Base-by-base conservation (phyloP, 2,797 vertebrate genomes). In the Danio albolineatus region DNA sequence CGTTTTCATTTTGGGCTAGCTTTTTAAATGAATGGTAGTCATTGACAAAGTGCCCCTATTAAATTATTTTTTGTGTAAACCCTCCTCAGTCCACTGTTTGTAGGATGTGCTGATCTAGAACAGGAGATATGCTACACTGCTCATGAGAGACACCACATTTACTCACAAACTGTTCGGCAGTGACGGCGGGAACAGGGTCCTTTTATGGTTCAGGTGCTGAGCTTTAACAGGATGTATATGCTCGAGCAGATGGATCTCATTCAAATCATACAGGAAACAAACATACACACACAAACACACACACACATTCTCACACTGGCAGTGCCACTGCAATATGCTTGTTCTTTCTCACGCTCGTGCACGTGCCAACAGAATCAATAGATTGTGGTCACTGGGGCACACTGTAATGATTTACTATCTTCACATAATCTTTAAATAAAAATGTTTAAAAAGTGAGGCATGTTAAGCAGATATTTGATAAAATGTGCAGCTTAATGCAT, bases 71-170 rank as follows among this genome's bases (percentile, higher is more conserved):
- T 76, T 28, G 49, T 38, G 6, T n/a, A 53, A n/a, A 21, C 19
- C 41, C 19, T 36, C 6, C 39, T 48, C 16, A 48, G 43, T 43
- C 39, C 39, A 61, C 44, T 43, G 39, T 56, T 66, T 44, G 39
- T 60, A 59, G 46, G 74, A 88, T 88, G 85, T 88, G 87, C 82
- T 76, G 69, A 82, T 62, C 78, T 72, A 82, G 67, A 66, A 75
- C 69, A 86, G 91, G 89, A 90, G 89, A 91, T 88, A 78, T 89
- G 91, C 90, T 88, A 91, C 89, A 90, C 84, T 87, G 90, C 85
- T 80, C 89, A 88, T 88, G 91, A 85, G 82, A 87, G 86, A 90
- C 73, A 66, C 44, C 57, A 73, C 57, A n/a, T 13, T 62, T 78
- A 38, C 46, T 64, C 21, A 78, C 79, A 38, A 73, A 60, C 79